Evolutionary conservation across 1,140 invertebrate species (phyloP), one percentile per base, ranked within the genome.

Genomic region (Drosophila equinoxialis): DNA sequence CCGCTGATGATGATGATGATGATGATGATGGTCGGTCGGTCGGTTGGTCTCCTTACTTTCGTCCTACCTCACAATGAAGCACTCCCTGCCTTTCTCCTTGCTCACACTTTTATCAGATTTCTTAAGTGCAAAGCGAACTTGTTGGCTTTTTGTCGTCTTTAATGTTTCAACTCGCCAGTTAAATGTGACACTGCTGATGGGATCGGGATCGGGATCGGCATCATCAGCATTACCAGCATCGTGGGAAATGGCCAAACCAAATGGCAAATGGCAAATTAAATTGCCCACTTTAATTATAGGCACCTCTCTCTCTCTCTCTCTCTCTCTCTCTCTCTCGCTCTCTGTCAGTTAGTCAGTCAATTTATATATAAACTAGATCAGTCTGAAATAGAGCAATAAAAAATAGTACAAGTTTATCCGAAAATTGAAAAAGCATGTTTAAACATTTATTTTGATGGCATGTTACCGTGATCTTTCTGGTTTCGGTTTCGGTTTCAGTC

Each of bases 121-220:
- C 84, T 89, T 90, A 90, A 90, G 85, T 89, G 84, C 85, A 85
- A 90, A 89, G 85, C 84, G 85, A 85, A 89, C 85, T 90, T 90
- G 85, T 90, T 90, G 86, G 81, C 85, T 90, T 90, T 90, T 90
- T 90, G 85, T 90, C 85, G 79, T 90, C 82, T 90, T 90, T 80
- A 90, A 90, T 84, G 83, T 89, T 84, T 51, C 45, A 81, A 84
- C 81, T 73, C 78, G 71, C 74, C 63, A 87, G 71, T 84, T 89
- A 85, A 89, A 89, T 90, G 78, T 90, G 85, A 90, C 85, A 90
- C 78, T 90, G 70, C 78, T 84, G 85, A 77, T 68, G 76, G 90
- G 85, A 90, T 90, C 71, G 78, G 81, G 85, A 3, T 37, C 20
- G 8, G 66, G 85, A 3, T 37, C n/a, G 8, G 66, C 30, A 30